Percentiles rank a stretch among this genome's conserved stretches.
Conservation (phyloP, 2,797 vertebrate species). For the Poeciliopsis turneri region DNA sequence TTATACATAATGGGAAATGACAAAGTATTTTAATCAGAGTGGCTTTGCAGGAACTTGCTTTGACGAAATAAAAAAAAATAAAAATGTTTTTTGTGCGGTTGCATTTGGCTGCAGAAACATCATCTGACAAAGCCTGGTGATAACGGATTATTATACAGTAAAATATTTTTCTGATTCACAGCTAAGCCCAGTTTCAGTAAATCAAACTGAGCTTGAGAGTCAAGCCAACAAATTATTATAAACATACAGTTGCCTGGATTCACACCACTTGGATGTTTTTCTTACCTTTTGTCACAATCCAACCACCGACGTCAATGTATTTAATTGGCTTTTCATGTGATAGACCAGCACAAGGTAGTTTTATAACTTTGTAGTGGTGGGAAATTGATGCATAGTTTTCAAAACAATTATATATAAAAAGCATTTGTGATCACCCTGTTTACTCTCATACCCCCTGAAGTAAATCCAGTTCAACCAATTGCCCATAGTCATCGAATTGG, state of each 20-base stretch:
- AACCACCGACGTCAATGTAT: neutral
- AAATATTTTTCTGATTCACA: constrained; percentile 8
- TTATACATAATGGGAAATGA: constrained; percentile 43
- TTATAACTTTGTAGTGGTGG: neutral
- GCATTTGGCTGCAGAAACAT: constrained; percentile 14
- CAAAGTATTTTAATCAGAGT: constrained; percentile 41
- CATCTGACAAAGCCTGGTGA: constrained; percentile 1
- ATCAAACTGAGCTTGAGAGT: constrained; percentile 15
- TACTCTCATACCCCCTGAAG: neutral
- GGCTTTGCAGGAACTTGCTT: constrained; percentile 18
- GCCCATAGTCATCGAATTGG: neutral
- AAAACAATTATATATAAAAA: neutral
- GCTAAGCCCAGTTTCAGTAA: constrained; percentile 7
- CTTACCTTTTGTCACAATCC: neutral
- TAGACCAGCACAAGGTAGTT: neutral
- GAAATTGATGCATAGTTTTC: neutral
- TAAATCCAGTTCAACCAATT: neutral
- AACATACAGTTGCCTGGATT: neutral
- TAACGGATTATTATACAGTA: neutral
- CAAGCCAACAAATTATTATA: constrained; percentile 12
- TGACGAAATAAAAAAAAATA: neutral
- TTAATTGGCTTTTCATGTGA: neutral
- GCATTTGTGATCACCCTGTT: neutral
- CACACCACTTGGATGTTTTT: neutral
- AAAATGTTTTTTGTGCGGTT: constrained; percentile 41